Evolutionary conservation across 2,797 vertebrate genomes (phyloP), one percentile per base, ranked within the genome.

Genomic region (Octomys mimax): DNA sequence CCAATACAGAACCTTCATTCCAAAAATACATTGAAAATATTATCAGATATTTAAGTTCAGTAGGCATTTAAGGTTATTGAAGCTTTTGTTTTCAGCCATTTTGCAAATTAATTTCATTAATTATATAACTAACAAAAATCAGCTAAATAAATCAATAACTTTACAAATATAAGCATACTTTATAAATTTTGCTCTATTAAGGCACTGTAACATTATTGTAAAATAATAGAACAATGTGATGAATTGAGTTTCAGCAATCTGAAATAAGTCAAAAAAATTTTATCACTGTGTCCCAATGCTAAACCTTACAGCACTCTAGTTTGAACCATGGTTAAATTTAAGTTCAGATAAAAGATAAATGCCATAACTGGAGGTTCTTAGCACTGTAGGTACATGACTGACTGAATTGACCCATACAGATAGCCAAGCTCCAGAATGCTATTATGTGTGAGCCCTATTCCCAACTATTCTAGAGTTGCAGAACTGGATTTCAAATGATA

Each of bases 81-180:
- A 73, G 3, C 33, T 81, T 94, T 77, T 86, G 16, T 84, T 96
- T 87, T 59, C 61, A 96, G 46, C 42, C 71, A 81, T 31, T 96
- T 73, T 84, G 9, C 24, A 87, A 89, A 68, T 1, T 39, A n/a
- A 68, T 79, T 80, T 61, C 14, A 85, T 36, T 46, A 91, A 64
- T 84, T 82, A 71, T 83, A 24, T 82, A 96, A 54, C 84, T 62
- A 94, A 94, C 70, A 19, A 92, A 94, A 52, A 79, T 84, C 7
- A 92, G 64, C 26, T 81, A 89, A 86, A 90, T 49, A 73, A 93
- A 80, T 87, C 22, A 95, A 39, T 52, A 88, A 79, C 42, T 85
- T 83, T 6, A 87, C 87, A 93, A 88, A 70, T 80, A 39, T 59
- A 91, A 92, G n/a, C 54, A 77, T 80, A 87, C 4, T 64, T 93